Evolutionary conservation across 2,797 vertebrate species (phyloP).

Genomic region (Saxicola maurus): DNA sequence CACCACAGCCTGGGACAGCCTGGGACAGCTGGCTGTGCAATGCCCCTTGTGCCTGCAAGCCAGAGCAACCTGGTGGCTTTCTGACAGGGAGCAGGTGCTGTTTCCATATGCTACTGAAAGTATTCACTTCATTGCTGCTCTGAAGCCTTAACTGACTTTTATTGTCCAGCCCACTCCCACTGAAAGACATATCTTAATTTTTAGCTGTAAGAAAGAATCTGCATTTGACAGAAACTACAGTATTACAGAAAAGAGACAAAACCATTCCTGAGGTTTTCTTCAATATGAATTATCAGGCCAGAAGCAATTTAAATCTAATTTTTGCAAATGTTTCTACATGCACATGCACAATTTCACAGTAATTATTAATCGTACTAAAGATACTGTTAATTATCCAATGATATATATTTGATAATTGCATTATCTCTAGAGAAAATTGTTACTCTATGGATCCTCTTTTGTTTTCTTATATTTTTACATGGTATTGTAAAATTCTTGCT

Average conservation of each 20-base stretch:
- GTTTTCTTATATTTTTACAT: background rate
- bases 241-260: background rate
- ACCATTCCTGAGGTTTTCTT: background rate
- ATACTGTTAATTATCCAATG: background rate
- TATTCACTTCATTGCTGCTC: background rate
- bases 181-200: background rate
- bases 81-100: background rate
- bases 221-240: background rate
- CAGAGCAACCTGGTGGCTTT: background rate
- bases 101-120: background rate
- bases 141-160: background rate
- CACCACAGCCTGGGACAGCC: background rate
- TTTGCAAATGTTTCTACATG: background rate
- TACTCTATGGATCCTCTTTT: background rate
- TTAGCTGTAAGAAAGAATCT: background rate
- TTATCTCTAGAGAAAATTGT: background rate
- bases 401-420: background rate
- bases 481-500: background rate
- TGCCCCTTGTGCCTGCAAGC: background rate
- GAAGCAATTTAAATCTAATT: background rate
- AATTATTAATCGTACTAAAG: background rate
- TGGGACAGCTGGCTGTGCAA: background rate
- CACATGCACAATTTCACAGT: background rate
- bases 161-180: background rate
- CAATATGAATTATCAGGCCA: background rate